A percentile compares a stretch with the other conserved stretches of the same genome.
Evolutionary conservation across 2,888 invertebrate species (phyloP).

Genomic region (Rapana venosa): DNA sequence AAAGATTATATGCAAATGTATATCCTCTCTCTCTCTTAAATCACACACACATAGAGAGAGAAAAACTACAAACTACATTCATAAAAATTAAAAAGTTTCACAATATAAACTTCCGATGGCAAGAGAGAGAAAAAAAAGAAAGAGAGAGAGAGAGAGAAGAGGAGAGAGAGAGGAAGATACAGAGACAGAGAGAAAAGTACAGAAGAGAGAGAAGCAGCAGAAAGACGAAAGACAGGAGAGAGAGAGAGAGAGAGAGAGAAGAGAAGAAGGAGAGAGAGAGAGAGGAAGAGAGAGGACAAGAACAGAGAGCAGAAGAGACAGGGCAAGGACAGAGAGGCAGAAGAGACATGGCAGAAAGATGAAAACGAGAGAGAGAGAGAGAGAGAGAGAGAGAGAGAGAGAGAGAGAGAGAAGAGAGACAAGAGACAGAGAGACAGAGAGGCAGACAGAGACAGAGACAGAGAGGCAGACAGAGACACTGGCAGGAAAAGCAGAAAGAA

Average conservation of each 20-base stretch:
- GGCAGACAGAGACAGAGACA: background rate
- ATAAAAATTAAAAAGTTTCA: too few species aligned
- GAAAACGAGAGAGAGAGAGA: slow-evolving; percentile 37
- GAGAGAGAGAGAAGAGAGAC: background rate
- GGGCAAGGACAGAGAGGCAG: slow-evolving; percentile 35
- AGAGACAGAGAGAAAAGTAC: background rate
- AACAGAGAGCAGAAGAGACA: slow-evolving; percentile 29
- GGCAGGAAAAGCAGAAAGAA: background rate
- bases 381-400: slow-evolving; percentile 38
- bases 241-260: slow-evolving; percentile 35
- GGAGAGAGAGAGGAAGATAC: background rate
- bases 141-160: too few species aligned
- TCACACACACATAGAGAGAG: too few species aligned
- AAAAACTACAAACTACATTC: too few species aligned
- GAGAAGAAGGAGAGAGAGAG: slow-evolving; percentile 27
- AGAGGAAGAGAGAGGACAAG: slow-evolving; percentile 20
- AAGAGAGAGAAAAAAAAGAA: too few species aligned
- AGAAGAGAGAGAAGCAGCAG: background rate
- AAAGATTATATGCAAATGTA: too few species aligned
- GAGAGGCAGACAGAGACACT: background rate
- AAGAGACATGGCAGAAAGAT: slow-evolving; percentile 41
- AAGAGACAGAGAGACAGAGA: background rate
- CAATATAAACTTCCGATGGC: background rate
- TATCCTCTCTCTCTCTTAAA: too few species aligned
- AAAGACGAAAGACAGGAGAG: background rate